These are phyloP conservation scores for Aporophyla nigra DNA, from an alignment of 2,888 invertebrate genomes.

Conservation along the genomic window DNA sequence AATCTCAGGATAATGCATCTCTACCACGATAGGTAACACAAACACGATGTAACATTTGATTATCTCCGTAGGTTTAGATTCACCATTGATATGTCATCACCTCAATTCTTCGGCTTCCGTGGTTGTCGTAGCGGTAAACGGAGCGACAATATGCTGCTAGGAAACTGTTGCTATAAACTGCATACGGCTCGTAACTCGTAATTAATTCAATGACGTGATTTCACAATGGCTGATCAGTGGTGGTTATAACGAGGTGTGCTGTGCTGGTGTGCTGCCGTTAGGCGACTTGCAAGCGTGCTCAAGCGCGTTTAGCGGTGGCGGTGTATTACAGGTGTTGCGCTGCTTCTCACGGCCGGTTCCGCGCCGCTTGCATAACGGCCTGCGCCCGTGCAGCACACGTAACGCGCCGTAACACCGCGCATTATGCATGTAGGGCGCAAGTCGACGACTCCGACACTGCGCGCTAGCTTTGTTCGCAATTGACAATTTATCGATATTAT, in stretches of 20 bases:
- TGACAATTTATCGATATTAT: slow-evolving; percentile 52
- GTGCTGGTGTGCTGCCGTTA: slow-evolving; percentile 71
- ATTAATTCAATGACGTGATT: slow-evolving; percentile 66
- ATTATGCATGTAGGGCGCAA: slow-evolving; percentile 88
- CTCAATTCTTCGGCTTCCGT: slow-evolving; percentile 23
- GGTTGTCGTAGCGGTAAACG: slow-evolving; percentile 38
- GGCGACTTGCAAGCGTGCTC: slow-evolving; percentile 73
- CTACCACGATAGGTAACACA: slow-evolving; percentile 1
- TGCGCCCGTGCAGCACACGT: slow-evolving; percentile 79
- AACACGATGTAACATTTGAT: not conserved
- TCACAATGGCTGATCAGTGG: slow-evolving; percentile 67
- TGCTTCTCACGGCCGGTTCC: slow-evolving; percentile 87
- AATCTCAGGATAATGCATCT: not conserved
- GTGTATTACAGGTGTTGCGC: slow-evolving; percentile 83
- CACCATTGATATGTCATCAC: slow-evolving; percentile 10
- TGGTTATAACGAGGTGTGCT: slow-evolving; percentile 58
- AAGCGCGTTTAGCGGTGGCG: slow-evolving; percentile 68
- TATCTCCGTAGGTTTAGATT: slow-evolving; percentile 7
- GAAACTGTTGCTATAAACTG: slow-evolving; percentile 51
- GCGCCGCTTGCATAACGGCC: slow-evolving; percentile 85
- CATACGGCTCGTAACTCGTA: slow-evolving; percentile 47
- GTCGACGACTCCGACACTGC: slow-evolving; percentile 60
- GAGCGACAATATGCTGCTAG: slow-evolving; percentile 32
- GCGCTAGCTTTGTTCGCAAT: slow-evolving; percentile 53
- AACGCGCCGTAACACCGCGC: slow-evolving; percentile 85